Evolutionary conservation across 2,888 invertebrate genomes (phyloP).

Genomic region (Onchidella celtica): DNA sequence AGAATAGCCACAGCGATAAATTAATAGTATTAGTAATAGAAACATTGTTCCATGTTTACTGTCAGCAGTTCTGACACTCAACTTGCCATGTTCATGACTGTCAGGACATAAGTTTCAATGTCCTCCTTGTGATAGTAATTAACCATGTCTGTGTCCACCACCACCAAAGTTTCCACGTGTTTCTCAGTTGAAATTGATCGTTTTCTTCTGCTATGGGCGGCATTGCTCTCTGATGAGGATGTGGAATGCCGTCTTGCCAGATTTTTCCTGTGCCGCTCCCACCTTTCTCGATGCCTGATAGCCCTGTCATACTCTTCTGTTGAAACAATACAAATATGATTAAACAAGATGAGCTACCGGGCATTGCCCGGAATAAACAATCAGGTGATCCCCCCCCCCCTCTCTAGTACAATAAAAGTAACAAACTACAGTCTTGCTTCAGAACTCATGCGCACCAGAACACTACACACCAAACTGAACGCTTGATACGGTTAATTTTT

Average conservation of each 20-base stretch:
- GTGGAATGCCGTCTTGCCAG: conserved; percentile 16
- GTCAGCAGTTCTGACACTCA: conserved; percentile 78
- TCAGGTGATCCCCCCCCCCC: too few relatives aligned
- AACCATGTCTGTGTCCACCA: conserved; percentile 93
- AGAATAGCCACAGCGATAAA: too few relatives aligned
- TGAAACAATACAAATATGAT: not conserved
- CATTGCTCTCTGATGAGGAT: not conserved
- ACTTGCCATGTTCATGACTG: conserved; percentile 94
- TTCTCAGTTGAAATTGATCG: conserved; percentile 79
- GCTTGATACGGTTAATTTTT: too few relatives aligned
- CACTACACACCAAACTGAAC: too few relatives aligned
- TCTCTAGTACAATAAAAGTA: too few relatives aligned
- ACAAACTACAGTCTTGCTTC: too few relatives aligned
- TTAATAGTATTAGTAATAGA: too few relatives aligned
- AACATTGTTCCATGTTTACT: too few relatives aligned
- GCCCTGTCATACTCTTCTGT: conserved; percentile 53
- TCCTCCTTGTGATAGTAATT: conserved; percentile 91
- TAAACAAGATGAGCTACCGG: too few relatives aligned
- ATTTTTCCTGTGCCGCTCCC: conserved; percentile 61
- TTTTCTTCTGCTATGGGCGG: conserved; percentile 62
- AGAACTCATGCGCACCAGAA: too few relatives aligned
- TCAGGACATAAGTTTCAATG: conserved; percentile 91
- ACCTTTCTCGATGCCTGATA: conserved; percentile 60
- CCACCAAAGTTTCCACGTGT: conserved; percentile 90
- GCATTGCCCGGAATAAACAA: too few relatives aligned